Evolutionary conservation across 2,113 vertebrate species (phyloP).

Genomic region (Macrotis lagotis): DNA sequence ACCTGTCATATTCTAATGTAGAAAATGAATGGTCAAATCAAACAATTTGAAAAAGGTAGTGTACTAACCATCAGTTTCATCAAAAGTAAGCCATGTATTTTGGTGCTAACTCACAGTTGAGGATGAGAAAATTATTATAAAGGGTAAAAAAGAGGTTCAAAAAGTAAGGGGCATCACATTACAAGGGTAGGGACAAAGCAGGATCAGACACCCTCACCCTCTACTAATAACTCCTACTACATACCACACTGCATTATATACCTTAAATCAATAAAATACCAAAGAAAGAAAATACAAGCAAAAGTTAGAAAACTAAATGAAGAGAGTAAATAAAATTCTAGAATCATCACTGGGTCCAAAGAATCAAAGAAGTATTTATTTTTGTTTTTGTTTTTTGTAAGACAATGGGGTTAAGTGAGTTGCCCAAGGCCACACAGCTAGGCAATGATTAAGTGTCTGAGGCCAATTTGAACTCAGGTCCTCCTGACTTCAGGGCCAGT

Average conservation of each 20-base stretch:
- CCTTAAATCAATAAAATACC: neutral
- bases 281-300: neutral
- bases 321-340: neutral
- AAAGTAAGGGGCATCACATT: neutral
- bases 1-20: neutral
- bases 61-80: neutral
- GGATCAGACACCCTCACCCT: neutral
- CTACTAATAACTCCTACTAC: neutral
- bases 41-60: neutral
- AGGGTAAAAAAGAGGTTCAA: neutral
- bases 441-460: too few relatives aligned
- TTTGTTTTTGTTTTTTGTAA: too few relatives aligned
- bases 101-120: too few relatives aligned
- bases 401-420: too few relatives aligned
- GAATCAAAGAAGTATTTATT: neutral
- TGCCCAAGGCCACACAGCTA: too few relatives aligned
- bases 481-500: too few relatives aligned
- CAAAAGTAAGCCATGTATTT: too few relatives aligned
- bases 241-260: neutral
- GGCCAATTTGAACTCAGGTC: too few relatives aligned
- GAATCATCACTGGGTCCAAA: neutral
- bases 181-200: neutral
- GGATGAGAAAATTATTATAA: neutral
- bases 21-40: neutral
- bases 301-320: neutral